Evolutionary conservation across 2,113 vertebrate species (phyloP).

Genomic region (Aegotheles bennettii): DNA sequence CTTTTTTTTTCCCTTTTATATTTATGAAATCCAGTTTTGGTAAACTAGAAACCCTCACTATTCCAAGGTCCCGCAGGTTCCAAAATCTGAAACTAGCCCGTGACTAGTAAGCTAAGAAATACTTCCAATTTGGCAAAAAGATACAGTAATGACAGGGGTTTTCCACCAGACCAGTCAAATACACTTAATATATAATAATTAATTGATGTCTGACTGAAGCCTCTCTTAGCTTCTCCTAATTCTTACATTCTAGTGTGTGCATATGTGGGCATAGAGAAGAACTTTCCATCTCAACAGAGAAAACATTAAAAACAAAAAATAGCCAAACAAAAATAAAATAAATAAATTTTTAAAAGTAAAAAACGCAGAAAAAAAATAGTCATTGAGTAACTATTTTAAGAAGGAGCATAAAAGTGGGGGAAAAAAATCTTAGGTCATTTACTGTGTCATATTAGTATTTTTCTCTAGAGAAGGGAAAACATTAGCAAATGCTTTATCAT

Average conservation of each 20-base stretch:
- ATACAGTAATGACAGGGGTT: not conserved
- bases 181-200: not conserved
- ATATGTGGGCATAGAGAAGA: not conserved
- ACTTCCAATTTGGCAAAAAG: not conserved
- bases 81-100: not conserved
- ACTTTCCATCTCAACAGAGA: not conserved
- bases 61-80: not conserved
- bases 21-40: not conserved
- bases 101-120: not conserved
- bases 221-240: not conserved
- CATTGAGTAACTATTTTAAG: not conserved
- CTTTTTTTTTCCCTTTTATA: not conserved
- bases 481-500: not conserved
- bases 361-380: not conserved
- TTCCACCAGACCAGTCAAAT: not conserved
- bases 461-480: not conserved
- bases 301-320: not conserved
- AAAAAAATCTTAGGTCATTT: not conserved
- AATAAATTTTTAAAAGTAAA: no score
- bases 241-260: not conserved
- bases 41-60: not conserved
- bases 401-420: not conserved
- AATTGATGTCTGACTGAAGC: not conserved
- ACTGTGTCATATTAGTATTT: not conserved
- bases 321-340: no score